phyloP scores from a whole-genome alignment of 2,797 vertebrate genomes.

The Pampus argenteus region DNA sequence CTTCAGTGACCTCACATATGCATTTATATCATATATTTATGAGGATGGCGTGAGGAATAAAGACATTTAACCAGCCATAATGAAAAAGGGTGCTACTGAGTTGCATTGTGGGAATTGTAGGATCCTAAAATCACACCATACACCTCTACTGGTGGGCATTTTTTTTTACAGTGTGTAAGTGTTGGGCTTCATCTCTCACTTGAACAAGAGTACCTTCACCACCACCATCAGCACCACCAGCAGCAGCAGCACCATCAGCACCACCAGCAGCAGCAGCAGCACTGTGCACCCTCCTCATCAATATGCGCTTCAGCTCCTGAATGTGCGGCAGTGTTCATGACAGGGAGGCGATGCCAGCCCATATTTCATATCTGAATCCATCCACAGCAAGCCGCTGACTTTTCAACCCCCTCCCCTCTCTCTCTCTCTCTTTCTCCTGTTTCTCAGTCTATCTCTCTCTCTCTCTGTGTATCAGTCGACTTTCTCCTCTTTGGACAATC shows the following conservation, averaged over 20 bases:
- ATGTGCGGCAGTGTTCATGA: conserved; percentile 35
- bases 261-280: conserved; percentile 44
- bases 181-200: conserved; percentile 58
- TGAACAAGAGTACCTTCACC: conserved; percentile 71
- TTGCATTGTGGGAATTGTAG: conserved; percentile 9
- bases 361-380: conserved; percentile 53
- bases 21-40: too few species aligned
- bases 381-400: conserved; percentile 63
- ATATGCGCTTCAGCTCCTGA: conserved; percentile 72
- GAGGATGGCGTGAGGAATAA: background rate
- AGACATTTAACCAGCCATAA: background rate
- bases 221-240: conserved; percentile 51
- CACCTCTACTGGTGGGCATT: conserved; percentile 37
- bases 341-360: conserved; percentile 63
- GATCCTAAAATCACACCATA: accelerated
- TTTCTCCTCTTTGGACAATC: conserved; percentile 55
- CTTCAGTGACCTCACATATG: too few species aligned
- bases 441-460: too few species aligned
- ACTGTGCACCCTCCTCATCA: conserved; percentile 64
- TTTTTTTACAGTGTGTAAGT: conserved; percentile 71
- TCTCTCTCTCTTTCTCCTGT: background rate
- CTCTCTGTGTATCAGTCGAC: too few species aligned
- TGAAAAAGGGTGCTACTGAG: background rate
- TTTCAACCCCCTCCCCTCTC: conserved; percentile 5
- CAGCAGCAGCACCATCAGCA: conserved; percentile 20